phyloP scores from a whole-genome alignment of 2,113 vertebrate genomes.

The Nicator chloris region DNA sequence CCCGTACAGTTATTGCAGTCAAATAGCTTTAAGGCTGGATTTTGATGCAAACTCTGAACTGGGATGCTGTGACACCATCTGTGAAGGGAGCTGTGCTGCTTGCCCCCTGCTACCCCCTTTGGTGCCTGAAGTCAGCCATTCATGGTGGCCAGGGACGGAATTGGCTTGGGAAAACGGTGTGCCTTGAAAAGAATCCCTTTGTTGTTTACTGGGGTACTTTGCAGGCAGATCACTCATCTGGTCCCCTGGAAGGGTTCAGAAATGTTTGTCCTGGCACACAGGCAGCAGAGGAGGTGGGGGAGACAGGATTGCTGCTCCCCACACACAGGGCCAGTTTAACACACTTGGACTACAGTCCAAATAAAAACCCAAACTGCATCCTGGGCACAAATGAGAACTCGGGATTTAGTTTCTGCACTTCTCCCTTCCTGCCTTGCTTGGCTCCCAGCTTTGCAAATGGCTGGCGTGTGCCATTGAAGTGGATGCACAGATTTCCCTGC shows the following conservation, averaged over 20 bases:
- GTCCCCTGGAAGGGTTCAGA: background rate
- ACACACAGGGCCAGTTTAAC: background rate
- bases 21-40: background rate
- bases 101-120: background rate
- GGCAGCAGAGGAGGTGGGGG: background rate
- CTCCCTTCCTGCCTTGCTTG: background rate
- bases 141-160: background rate
- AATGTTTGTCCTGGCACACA: background rate
- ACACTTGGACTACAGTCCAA: background rate
- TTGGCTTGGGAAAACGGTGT: background rate
- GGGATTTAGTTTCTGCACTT: background rate
- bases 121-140: background rate
- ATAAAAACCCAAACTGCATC: background rate
- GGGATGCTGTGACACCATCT: background rate
- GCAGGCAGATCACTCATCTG: constrained; percentile 46
- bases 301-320: background rate
- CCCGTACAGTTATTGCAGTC: background rate
- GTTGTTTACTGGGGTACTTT: constrained; percentile 43
- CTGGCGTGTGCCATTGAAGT: background rate
- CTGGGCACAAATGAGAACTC: background rate
- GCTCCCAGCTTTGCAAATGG: rapidly evolving
- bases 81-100: background rate
- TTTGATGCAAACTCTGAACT: background rate
- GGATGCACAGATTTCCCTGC: background rate
- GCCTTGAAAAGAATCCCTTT: constrained; percentile 23